Evolutionary conservation across 2,113 vertebrate genomes (phyloP).

Genomic region (Engystomops pustulosus): DNA sequence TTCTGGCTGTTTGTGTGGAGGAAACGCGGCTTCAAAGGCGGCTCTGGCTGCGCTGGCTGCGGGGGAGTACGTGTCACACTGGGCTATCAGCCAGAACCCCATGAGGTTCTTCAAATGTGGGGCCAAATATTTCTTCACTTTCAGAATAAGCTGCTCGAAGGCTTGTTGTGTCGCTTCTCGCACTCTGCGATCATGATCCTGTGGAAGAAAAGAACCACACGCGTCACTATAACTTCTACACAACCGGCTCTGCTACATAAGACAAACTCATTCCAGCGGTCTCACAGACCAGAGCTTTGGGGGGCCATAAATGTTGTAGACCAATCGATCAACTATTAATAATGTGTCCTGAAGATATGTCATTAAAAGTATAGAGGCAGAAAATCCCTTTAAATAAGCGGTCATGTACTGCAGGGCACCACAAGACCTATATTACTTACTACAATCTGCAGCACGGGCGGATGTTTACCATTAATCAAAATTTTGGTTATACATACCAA

Average conservation of each 20-base stretch:
- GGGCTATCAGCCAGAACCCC: constrained; percentile 97
- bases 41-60: constrained; percentile 88
- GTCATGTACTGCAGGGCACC: too few relatives aligned
- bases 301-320: too few relatives aligned
- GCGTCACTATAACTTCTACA: neutral
- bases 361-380: too few relatives aligned
- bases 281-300: too few relatives aligned
- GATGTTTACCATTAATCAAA: too few relatives aligned
- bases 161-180: constrained; percentile 95
- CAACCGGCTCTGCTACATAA: neutral
- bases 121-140: constrained; percentile 93
- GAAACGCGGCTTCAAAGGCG: constrained; percentile 93
- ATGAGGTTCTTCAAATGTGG: constrained; percentile 94
- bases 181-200: constrained; percentile 94
- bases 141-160: constrained; percentile 92
- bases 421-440: too few relatives aligned
- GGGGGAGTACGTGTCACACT: constrained; percentile 91
- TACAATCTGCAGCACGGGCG: neutral
- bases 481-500: constrained; percentile 84
- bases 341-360: too few relatives aligned
- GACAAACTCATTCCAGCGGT: too few relatives aligned
- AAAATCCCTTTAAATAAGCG: too few relatives aligned
- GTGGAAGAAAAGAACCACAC: constrained; percentile 15
- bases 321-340: too few relatives aligned
- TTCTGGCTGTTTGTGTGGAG: constrained; percentile 88